A percentile compares a stretch with the other conserved stretches of the same genome.
Conservation (phyloP, 2,113 vertebrate genomes). For the Syrrhaptes paradoxus region DNA sequence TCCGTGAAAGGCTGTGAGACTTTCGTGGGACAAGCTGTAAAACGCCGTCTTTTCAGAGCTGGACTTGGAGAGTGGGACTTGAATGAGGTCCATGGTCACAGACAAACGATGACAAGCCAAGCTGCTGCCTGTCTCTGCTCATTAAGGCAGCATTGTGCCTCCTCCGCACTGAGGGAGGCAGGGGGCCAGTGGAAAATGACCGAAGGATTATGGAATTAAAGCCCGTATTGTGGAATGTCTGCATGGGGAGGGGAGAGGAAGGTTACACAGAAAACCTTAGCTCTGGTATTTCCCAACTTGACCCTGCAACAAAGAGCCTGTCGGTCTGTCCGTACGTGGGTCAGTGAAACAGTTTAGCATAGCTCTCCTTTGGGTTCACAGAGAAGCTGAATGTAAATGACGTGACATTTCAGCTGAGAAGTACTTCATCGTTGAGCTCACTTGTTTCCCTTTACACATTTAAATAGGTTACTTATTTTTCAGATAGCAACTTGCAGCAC, state of each 20-base stretch:
- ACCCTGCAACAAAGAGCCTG: constrained; percentile 4
- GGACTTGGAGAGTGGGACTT: background rate
- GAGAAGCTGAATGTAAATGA: constrained; percentile 1
- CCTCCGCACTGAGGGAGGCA: background rate
- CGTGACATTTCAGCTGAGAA: background rate
- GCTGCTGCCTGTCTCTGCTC: background rate
- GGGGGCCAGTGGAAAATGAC: constrained; percentile 1
- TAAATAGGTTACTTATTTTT: constrained; percentile 36
- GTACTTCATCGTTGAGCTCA: background rate
- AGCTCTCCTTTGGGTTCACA: background rate
- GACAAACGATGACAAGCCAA: background rate
- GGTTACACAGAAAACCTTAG: constrained; percentile 8
- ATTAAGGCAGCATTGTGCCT: constrained; percentile 4
- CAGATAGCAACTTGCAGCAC: background rate
- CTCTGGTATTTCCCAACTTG: constrained; percentile 21
- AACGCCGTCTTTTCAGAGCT: background rate
- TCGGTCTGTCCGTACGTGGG: background rate
- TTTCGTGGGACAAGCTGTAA: background rate
- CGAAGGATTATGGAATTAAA: background rate
- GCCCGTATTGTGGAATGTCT: background rate
- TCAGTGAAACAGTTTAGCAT: background rate
- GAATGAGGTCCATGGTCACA: background rate
- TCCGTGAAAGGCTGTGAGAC: accelerated
- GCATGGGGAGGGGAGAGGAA: background rate
- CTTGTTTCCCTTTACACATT: background rate